These are phyloP conservation scores for Caretta caretta DNA, from an alignment of 2,113 vertebrate genomes.

Conservation along the genomic window DNA sequence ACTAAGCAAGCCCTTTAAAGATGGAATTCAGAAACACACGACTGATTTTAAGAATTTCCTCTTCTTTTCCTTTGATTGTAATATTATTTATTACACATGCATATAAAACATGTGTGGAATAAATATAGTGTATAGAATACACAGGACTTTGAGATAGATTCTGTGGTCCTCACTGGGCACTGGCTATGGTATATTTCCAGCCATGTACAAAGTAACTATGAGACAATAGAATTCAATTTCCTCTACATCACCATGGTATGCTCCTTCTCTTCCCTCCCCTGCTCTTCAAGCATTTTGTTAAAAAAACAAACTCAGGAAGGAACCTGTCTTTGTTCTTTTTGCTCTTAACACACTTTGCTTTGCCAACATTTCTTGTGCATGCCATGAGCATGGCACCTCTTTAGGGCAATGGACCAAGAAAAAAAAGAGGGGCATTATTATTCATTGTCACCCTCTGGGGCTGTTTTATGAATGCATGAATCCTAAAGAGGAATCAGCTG, in stretches of 20 bases:
- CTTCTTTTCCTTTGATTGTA: not conserved
- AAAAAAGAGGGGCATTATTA: not conserved
- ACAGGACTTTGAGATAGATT: not conserved
- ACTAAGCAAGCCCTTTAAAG: not conserved
- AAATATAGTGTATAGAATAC: not conserved
- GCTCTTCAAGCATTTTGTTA: not conserved
- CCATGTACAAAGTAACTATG: not conserved
- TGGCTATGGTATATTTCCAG: not conserved
- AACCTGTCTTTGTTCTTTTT: not conserved
- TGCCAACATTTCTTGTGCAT: not conserved
- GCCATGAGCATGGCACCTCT: not conserved
- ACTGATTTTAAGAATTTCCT: not conserved
- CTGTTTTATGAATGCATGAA: not conserved
- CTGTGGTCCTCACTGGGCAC: not conserved
- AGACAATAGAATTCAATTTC: not conserved
- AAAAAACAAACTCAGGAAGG: fast-evolving
- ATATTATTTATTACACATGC: fast-evolving
- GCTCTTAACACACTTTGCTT: not conserved
- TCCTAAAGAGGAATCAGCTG: not conserved
- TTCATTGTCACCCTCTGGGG: not conserved
- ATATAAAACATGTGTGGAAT: not conserved
- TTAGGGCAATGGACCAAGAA: not conserved
- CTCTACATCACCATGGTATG: not conserved
- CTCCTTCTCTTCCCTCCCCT: not conserved
- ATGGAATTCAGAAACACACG: not conserved